Evolutionary conservation across 37 sponge, comb jelly and placozoan species (phyloP), one percentile per base, ranked within the genome.

Genomic region (Axinella damicornis): DNA sequence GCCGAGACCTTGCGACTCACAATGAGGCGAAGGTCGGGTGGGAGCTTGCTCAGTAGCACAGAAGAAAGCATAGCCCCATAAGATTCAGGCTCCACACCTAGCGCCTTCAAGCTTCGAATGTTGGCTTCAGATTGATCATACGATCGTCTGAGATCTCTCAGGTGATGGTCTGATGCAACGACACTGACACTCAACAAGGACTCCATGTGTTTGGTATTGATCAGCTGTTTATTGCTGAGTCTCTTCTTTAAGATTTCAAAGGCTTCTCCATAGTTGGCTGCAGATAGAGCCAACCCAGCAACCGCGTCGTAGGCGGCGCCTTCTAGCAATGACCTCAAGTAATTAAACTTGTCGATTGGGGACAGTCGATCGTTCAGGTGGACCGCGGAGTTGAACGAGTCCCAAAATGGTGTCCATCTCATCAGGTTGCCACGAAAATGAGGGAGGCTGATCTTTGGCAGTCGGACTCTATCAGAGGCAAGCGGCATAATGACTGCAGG

Each of bases 171-270:
- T 1, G 67, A 83, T 27, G 84, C 59, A 2, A 85, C 78, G 21
- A 78, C 77, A 28, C 36, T 21, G 14, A 57, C 21, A 20, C 38
- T 46, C 69, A 77, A 20, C 19, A 85, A 38, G 33, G 60, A 27
- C 25, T 85, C 86, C 86, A 85, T 85, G 27, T 85, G 86, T 41
- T 41, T 67, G 21, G 66, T 54, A 27, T 73, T 84, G 35, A 85
- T 68, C 37, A 65, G 38, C 67, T 74, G 68, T 46, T 52, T 77
- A 62, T 85, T 85, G 46, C 86, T 78, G 69, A 85, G 77, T 16
- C 86, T 57, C 69, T 77, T 67, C 20, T 22, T 28, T 27, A 85
- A 60, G 30, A 69, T 69, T 18, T 65, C 70, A 6, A 85, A 16
- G 0, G 86, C 86, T 68, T 56, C 71, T 2, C 20, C n/a, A 34